These are phyloP conservation scores for Poliocrania exsul DNA, from an alignment of 2,797 vertebrate species.

Conservation along the genomic window DNA sequence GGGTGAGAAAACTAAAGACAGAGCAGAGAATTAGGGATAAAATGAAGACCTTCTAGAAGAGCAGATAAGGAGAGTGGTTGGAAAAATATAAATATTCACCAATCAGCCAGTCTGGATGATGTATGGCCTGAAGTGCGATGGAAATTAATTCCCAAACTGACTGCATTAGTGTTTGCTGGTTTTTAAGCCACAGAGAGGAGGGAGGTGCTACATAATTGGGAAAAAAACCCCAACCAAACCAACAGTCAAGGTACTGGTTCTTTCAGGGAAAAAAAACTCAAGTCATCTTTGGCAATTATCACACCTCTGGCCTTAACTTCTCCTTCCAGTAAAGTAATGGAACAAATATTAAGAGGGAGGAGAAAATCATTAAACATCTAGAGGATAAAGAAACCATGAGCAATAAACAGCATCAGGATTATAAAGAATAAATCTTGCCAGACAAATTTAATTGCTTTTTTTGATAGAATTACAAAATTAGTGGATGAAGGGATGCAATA, in stretches of 20 bases:
- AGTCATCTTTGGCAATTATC: constrained; percentile 38
- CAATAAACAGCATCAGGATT: constrained; percentile 71
- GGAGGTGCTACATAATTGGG: background rate
- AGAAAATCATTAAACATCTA: constrained; percentile 73
- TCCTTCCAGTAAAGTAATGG: constrained; percentile 62
- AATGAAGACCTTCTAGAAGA: background rate
- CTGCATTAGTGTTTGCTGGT: background rate
- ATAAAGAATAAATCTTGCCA: constrained; percentile 63
- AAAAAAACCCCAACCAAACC: background rate
- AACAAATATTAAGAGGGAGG: constrained; percentile 73
- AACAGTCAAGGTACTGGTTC: background rate
- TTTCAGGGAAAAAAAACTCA: background rate
- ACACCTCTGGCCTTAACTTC: constrained; percentile 54
- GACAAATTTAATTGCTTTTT: constrained; percentile 67
- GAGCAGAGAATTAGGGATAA: background rate
- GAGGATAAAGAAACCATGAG: constrained; percentile 65
- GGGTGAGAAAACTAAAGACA: background rate
- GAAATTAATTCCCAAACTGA: constrained; percentile 30
- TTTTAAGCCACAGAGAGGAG: background rate
- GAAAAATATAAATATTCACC: constrained; percentile 21
- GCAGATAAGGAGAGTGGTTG: background rate
- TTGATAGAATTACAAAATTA: constrained; percentile 66
- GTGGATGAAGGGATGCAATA: constrained; percentile 46
- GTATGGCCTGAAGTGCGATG: background rate
- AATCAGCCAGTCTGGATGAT: constrained; percentile 16